These are phyloP conservation scores for Hedychridium roseum DNA, from an alignment of 2,888 invertebrate species.

Conservation along the genomic window DNA sequence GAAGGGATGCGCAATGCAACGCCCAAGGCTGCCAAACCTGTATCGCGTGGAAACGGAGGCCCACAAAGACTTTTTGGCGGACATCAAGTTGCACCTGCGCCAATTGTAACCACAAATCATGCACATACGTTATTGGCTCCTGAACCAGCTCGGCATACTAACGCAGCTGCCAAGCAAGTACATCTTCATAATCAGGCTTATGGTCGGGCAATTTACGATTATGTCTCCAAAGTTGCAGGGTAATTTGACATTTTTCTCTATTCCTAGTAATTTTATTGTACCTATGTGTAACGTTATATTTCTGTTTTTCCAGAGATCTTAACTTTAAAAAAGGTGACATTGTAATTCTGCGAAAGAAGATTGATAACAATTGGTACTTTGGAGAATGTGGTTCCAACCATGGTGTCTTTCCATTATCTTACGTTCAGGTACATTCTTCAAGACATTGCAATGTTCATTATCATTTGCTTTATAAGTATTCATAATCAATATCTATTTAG, in stretches of 20 bases:
- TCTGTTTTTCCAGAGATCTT: constrained; percentile 71
- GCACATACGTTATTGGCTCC: constrained; percentile 34
- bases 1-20: constrained; percentile 85
- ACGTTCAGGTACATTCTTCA: constrained; percentile 80
- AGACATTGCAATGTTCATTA: neutral
- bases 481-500: too few relatives aligned
- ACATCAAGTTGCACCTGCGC: constrained; percentile 50
- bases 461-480: too few relatives aligned
- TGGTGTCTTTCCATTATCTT: constrained; percentile 85
- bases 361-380: constrained; percentile 87
- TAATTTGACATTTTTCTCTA: constrained; percentile 58
- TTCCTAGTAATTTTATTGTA: neutral
- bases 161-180: constrained; percentile 54
- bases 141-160: constrained; percentile 50
- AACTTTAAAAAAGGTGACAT: constrained; percentile 87
- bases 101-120: constrained; percentile 38
- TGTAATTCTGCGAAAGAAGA: constrained; percentile 78
- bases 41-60: constrained; percentile 39
- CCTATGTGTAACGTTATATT: neutral
- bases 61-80: constrained; percentile 51
- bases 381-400: constrained; percentile 81
- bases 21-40: constrained; percentile 63
- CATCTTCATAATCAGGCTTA: constrained; percentile 75
- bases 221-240: constrained; percentile 84
- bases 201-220: constrained; percentile 89